Base-by-base conservation (phyloP, 2,888 invertebrate species). In the Ethmia dodecea region DNA sequence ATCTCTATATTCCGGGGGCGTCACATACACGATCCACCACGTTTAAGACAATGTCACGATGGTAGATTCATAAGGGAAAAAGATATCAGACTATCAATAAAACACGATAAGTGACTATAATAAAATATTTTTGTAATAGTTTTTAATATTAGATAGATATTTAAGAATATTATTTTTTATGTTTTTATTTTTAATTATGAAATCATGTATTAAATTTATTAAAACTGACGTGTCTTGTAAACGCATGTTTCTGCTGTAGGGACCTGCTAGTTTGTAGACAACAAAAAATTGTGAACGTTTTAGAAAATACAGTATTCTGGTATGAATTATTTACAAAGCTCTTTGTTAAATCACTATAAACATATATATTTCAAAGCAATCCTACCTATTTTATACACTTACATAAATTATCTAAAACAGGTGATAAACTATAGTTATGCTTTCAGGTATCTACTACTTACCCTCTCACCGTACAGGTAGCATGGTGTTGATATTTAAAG, bases 391-490 rank as follows among this genome's bases (percentile, higher is more conserved):
- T n/a, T n/a, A n/a, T n/a, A n/a, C n/a, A n/a, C n/a, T n/a, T n/a
- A n/a, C n/a, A n/a, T n/a, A n/a, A n/a, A n/a, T 9, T 22, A 22
- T 22, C n/a, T 28, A 13, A 33, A 38, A 31, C 36, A 36, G 35
- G 40, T 8, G 44, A 31, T 40, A 38, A 22, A 43, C 40, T 25
- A 31, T 33, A 48, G 44, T 35, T 52, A 45, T 47, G 36, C 13
- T 65, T 80, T 51, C 80, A 86, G 86, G 62, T 29, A 83, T 84
- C 42, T 86, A 78, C 54, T 86, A 84, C 47, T 66, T 86, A 1
- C 86, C 86, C 1, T 86, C 86, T 0, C 81, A 83, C 42, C 78
- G 86, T n/a, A 73, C 77, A 0, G 86, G 86, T 24, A 86, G 84
- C 45, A 86, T 84, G 83, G 84, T 86, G 22, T 58, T 86, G 33